Evolutionary conservation across 2,888 invertebrate species (phyloP).

Genomic region (Sacculina carcini): DNA sequence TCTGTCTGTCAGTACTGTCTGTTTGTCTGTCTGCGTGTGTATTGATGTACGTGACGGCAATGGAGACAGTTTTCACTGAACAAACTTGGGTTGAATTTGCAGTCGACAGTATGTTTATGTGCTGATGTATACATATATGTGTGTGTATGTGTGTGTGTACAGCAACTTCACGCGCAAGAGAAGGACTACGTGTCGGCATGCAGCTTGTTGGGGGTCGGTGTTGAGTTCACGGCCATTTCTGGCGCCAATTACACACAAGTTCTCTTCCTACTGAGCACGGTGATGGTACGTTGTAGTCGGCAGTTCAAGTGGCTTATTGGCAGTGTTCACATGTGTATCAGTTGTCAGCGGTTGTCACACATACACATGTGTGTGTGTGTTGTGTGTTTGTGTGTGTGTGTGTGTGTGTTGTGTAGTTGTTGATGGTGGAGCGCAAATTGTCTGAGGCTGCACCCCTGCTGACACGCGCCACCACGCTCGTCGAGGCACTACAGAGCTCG

Average conservation of each 20-base stretch:
- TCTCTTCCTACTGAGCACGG: slow-evolving; percentile 75
- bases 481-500: slow-evolving; percentile 69
- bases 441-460: slow-evolving; percentile 70
- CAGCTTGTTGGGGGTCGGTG: slow-evolving; percentile 65
- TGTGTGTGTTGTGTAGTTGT: slow-evolving; percentile 31
- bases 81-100: background rate
- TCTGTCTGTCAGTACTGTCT: too few species aligned
- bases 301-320: background rate
- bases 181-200: slow-evolving; percentile 72
- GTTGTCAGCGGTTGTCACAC: background rate
- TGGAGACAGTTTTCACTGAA: slow-evolving; percentile 6
- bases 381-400: slow-evolving; percentile 37
- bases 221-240: slow-evolving; percentile 80
- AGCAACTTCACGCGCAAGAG: slow-evolving; percentile 85
- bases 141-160: slow-evolving; percentile 19
- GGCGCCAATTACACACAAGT: slow-evolving; percentile 74
- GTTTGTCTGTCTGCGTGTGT: slow-evolving; percentile 6
- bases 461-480: slow-evolving; percentile 62
- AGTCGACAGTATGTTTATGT: background rate
- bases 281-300: slow-evolving; percentile 42
- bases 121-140: background rate
- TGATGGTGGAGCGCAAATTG: slow-evolving; percentile 76
- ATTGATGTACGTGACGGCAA: slow-evolving; percentile 6
- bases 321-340: background rate
- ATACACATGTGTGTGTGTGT: slow-evolving; percentile 6